Conservation (phyloP, 2,888 invertebrate genomes). For the Diaprepes abbreviatus region DNA sequence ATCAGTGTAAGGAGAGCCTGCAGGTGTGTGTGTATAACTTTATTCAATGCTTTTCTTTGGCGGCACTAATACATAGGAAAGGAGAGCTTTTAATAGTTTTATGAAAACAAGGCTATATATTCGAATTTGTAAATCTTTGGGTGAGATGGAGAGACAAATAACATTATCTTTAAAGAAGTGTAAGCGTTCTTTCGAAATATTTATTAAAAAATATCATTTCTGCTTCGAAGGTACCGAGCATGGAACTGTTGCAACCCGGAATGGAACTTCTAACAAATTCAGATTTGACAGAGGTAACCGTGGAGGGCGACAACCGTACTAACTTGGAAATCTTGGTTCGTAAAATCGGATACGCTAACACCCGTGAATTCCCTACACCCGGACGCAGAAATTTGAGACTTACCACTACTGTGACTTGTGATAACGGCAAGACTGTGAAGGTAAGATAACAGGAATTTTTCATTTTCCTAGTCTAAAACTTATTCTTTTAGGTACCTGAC, state of each 20-base stretch:
- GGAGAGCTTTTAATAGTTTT: too few species aligned
- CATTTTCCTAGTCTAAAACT: background rate
- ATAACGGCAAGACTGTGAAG: conserved; percentile 79
- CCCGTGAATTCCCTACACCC: conserved; percentile 93
- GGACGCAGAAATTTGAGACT: conserved; percentile 90
- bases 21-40: conserved; percentile 68
- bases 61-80: too few species aligned
- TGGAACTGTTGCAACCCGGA: conserved; percentile 82
- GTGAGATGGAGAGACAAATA: too few species aligned
- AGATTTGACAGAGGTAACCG: conserved; percentile 89
- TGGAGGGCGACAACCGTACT: conserved; percentile 91
- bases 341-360: conserved; percentile 92
- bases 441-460: conserved; percentile 27
- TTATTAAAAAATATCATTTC: too few species aligned
- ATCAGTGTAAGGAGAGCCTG: conserved; percentile 86
- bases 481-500: conserved; percentile 72
- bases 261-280: conserved; percentile 82
- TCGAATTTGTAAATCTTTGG: too few species aligned
- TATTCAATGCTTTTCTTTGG: too few species aligned
- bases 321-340: conserved; percentile 90
- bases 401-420: conserved; percentile 83
- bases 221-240: conserved; percentile 74
- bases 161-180: too few species aligned
- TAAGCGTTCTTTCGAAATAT: too few species aligned
- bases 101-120: too few species aligned